Evolutionary conservation across 2,888 invertebrate species (phyloP).

Genomic region (Acheta domesticus): DNA sequence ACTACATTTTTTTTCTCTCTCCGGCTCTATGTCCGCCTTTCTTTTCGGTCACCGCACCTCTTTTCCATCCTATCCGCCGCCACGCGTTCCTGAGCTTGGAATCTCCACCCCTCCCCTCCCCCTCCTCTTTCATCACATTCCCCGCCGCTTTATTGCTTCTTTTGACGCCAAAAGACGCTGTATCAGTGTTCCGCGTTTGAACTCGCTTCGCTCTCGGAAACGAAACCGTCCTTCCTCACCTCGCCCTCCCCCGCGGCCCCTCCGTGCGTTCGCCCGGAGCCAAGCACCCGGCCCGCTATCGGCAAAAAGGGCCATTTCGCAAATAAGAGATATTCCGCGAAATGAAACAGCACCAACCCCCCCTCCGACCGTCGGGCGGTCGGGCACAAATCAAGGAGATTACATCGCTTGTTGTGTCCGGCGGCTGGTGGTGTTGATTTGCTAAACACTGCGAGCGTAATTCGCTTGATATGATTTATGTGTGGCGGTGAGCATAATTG

Average conservation of each 20-base stretch:
- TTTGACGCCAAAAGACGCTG: neutral
- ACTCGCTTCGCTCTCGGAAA: neutral
- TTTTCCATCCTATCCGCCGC: too few species aligned
- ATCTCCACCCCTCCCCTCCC: neutral
- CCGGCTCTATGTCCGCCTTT: too few species aligned
- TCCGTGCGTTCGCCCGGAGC: too few species aligned
- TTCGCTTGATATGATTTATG: neutral
- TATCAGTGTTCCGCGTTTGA: neutral
- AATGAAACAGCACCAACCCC: neutral
- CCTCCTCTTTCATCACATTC: neutral
- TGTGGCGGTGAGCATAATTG: neutral
- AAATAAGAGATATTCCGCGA: neutral
- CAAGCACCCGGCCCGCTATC: neutral
- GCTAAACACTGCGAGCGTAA: neutral
- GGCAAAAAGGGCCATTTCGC: neutral
- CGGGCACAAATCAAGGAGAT: neutral
- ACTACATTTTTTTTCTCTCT: too few species aligned
- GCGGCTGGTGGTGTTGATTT: slow-evolving; percentile 7
- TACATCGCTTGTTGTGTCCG: neutral
- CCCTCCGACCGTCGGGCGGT: neutral
- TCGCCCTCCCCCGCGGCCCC: too few species aligned
- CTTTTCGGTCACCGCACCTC: too few species aligned
- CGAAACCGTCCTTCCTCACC: too few species aligned
- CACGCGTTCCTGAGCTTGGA: too few species aligned
- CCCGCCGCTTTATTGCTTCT: slow-evolving; percentile 6